phyloP scores from a whole-genome alignment of 2,888 invertebrate genomes.

The Pterobdella sp. region DNA sequence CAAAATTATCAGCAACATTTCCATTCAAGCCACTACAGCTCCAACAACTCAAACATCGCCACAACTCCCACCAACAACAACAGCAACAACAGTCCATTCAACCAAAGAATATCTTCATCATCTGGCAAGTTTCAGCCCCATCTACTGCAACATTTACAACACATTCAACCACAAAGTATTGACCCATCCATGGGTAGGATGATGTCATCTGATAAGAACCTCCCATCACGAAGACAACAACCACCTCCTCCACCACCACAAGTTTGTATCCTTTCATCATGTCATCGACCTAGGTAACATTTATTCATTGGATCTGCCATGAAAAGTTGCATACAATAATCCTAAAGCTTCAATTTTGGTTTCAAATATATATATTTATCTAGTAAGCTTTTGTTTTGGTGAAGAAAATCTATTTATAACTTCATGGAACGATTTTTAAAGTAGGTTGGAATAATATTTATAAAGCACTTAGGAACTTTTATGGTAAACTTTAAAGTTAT shows the following conservation, averaged over 20 bases:
- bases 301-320: too few species aligned
- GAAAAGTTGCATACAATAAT: too few species aligned
- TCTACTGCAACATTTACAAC: neutral
- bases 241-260: constrained; percentile 27
- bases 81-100: constrained; percentile 23
- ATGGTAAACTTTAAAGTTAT: too few species aligned
- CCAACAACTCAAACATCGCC: neutral
- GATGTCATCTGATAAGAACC: constrained; percentile 19
- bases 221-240: constrained; percentile 19
- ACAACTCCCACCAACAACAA: constrained; percentile 21
- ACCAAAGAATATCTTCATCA: constrained; percentile 18
- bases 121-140: neutral
- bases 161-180: neutral
- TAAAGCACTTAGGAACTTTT: too few species aligned
- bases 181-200: constrained; percentile 10
- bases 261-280: neutral
- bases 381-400: too few species aligned
- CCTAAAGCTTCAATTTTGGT: too few species aligned
- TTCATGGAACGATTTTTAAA: too few species aligned
- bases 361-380: too few species aligned
- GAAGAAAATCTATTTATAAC: too few species aligned
- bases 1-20: constrained; percentile 16
- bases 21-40: constrained; percentile 20
- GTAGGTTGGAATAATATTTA: too few species aligned
- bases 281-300: too few species aligned